A percentile compares a stretch with the other conserved stretches of the same genome.
phyloP scores from a whole-genome alignment of 92 coral and sea anemone species.

The Siderastrea siderea region DNA sequence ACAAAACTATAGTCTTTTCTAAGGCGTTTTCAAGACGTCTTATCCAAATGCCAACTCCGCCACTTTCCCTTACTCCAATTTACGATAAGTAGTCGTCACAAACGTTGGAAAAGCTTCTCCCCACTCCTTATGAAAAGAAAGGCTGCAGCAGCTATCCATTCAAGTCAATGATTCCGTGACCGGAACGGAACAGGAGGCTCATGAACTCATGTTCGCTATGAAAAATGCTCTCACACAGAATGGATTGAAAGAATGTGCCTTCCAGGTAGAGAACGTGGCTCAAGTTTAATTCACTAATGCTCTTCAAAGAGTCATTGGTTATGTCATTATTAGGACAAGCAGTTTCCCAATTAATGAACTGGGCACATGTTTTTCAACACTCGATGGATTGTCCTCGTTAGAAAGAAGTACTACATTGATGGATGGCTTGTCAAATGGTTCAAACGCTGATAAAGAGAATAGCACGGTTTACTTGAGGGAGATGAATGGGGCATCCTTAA shows the following conservation, averaged over 20 bases:
- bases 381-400: slow-evolving; percentile 13
- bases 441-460: neutral
- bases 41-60: slow-evolving; percentile 52
- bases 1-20: slow-evolving; percentile 14
- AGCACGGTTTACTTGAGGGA: slow-evolving; percentile 44
- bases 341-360: slow-evolving; percentile 27
- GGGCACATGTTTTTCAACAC: neutral
- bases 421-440: slow-evolving; percentile 2
- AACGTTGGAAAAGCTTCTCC: slow-evolving; percentile 21
- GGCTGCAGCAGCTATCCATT: slow-evolving; percentile 14
- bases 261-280: slow-evolving; percentile 24
- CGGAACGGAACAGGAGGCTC: neutral
- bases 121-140: slow-evolving; percentile 1
- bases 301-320: slow-evolving; percentile 29
- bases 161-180: neutral
- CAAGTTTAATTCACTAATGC: slow-evolving; percentile 9
- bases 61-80: slow-evolving; percentile 32
- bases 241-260: slow-evolving; percentile 10
- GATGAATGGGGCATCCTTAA: slow-evolving; percentile 51
- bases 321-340: slow-evolving; percentile 26
- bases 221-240: slow-evolving; percentile 5
- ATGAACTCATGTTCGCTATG: slow-evolving; percentile 17
- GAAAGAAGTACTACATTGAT: neutral
- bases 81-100: slow-evolving; percentile 9
- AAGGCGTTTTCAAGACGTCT: slow-evolving; percentile 24